Evolutionary conservation across 2,888 invertebrate species (phyloP).

Genomic region (Micoletzkya japonica): DNA sequence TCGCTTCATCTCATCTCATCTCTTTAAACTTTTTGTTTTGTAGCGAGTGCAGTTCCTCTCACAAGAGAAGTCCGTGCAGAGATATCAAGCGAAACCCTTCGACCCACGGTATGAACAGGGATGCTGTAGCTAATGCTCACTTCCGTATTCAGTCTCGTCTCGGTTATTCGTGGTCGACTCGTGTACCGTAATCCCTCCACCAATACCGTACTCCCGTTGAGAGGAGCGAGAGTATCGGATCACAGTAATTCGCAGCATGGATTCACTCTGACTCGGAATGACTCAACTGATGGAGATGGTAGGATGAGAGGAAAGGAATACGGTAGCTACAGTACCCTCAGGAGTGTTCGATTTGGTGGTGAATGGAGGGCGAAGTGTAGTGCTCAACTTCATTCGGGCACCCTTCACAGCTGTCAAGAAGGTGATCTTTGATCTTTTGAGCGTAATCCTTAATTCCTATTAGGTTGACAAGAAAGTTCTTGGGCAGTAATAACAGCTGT

Average conservation of each 20-base stretch:
- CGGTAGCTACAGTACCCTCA: neutral
- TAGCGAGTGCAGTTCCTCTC: constrained; percentile 79
- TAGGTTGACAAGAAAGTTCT: too few relatives aligned
- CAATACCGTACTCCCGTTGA: constrained; percentile 87
- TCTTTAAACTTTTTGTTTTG: constrained; percentile 14
- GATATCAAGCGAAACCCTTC: constrained; percentile 92
- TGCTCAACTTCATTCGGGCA: constrained; percentile 67
- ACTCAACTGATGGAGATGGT: constrained; percentile 34
- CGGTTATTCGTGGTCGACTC: constrained; percentile 96
- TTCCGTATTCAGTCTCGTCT: constrained; percentile 82
- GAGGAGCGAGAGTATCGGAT: constrained; percentile 94
- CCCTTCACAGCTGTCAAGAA: constrained; percentile 37
- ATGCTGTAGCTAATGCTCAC: neutral
- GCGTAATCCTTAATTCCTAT: too few relatives aligned
- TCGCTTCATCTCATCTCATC: too few relatives aligned
- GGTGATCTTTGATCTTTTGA: too few relatives aligned
- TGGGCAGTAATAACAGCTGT: too few relatives aligned
- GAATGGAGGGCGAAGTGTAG: constrained; percentile 84
- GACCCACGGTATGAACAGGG: constrained; percentile 76
- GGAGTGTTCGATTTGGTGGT: constrained; percentile 93
- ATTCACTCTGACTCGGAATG: constrained; percentile 70
- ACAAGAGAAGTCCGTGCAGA: constrained; percentile 71
- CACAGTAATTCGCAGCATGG: constrained; percentile 85
- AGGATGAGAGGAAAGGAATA: neutral
- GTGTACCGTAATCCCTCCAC: constrained; percentile 66